Base-by-base conservation (phyloP, 1,140 invertebrate genomes). In the Colletes latitarsis region DNA sequence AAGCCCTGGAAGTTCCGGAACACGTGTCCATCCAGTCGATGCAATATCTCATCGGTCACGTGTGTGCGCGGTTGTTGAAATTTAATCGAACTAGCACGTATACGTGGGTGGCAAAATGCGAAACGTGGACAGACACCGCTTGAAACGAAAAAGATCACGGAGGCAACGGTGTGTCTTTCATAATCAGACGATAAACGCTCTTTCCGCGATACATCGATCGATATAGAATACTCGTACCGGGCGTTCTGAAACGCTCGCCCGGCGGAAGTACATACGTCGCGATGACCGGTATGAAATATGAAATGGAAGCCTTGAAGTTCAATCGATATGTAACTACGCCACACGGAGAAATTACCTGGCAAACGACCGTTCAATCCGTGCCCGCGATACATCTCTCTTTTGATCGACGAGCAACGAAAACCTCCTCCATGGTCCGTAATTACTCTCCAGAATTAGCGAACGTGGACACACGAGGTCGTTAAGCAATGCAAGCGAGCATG, bases 321-420 rank as follows among this genome's bases (percentile, higher is more conserved):
- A 90, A 91, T 91, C 90, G 89, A 92, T 91, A 91, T 82, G 88
- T 70, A 88, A 87, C 86, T 84, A 88, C 88, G 85, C 86, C 88
- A 82, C 67, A 78, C 82, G 87, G 83, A 86, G 88, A 88, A 67
- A 83, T 89, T 83, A 82, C 84, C 82, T 79, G 84, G n/a, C 21
- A 80, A 68, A 67, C 68, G 62, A 55, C 64, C 62, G 46, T 55
- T 41, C 12, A 19, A 57, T 60, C 21, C 30, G 30, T 76, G 64
- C 12, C 19, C 30, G 43, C 39, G 63, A 60, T 30, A 72, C 70
- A 8, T 41, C 41, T 41, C 41, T 41, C 63, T 49, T 46, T 21
- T 17, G 58, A 78, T 60, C 49, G 75, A 39, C 43, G 41, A 71
- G 53, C 52, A 30, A 77, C 46, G 17, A 63, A 84, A 81, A 80